phyloP scores from a whole-genome alignment of 23 tunicate genomes.

The Trididemnum nubilum region DNA sequence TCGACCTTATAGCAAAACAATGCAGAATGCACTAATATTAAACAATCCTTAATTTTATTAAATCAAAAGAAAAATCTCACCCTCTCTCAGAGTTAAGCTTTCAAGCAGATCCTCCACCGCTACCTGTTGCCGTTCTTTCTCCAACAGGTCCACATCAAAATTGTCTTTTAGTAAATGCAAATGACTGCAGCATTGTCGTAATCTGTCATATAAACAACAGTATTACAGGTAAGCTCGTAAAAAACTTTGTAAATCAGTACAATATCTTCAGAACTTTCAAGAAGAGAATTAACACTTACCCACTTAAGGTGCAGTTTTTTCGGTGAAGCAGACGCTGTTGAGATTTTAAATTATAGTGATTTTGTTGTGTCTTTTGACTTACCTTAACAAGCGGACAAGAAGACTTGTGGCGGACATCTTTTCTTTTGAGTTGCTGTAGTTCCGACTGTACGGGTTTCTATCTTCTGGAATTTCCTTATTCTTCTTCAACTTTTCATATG shows the following conservation, averaged over 20 bases:
- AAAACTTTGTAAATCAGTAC: too few relatives aligned
- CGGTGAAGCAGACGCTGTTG: too few relatives aligned
- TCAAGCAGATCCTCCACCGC: slow-evolving; percentile 85
- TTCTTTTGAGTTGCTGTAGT: background rate
- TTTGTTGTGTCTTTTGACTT: too few relatives aligned
- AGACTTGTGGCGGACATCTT: slow-evolving; percentile 63
- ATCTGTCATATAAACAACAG: too few relatives aligned
- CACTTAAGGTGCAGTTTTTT: background rate
- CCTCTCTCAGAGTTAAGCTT: slow-evolving; percentile 22
- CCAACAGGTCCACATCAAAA: slow-evolving; percentile 61
- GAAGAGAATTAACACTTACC: background rate
- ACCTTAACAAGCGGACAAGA: slow-evolving; percentile 80
- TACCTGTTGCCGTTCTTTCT: slow-evolving; percentile 64
- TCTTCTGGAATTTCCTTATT: background rate
- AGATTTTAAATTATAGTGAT: too few relatives aligned
- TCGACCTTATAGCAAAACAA: too few relatives aligned
- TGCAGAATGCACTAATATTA: too few relatives aligned
- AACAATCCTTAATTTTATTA: too few relatives aligned
- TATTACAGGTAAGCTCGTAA: too few relatives aligned
- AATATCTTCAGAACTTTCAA: too few relatives aligned
- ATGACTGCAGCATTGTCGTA: slow-evolving; percentile 92
- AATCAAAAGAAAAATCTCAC: too few relatives aligned
- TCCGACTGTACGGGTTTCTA: background rate
- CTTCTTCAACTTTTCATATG: slow-evolving; percentile 19
- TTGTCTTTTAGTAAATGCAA: slow-evolving; percentile 51